Conservation (phyloP, 2,113 vertebrate genomes). For the Alethe castanea region DNA sequence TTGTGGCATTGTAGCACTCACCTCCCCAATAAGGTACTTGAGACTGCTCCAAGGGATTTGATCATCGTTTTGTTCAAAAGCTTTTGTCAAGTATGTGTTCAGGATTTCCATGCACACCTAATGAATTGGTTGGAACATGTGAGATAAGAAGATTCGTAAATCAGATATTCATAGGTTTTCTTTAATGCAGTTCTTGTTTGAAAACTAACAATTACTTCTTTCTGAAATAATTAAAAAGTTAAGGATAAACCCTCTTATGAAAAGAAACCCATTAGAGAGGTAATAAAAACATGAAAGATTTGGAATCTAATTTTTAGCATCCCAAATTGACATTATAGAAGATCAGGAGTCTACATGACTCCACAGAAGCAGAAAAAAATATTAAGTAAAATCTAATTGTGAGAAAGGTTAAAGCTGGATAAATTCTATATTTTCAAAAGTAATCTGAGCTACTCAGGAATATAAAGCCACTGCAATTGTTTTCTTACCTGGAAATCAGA, state of each 20-base stretch:
- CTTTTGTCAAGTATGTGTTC: slow-evolving; percentile 89
- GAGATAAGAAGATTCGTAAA: neutral
- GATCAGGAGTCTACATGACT: neutral
- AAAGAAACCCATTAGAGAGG: neutral
- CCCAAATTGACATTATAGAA: neutral
- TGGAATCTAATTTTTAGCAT: neutral
- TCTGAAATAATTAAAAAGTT: neutral
- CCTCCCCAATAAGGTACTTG: slow-evolving; percentile 96
- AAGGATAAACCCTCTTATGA: neutral
- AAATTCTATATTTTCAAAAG: neutral
- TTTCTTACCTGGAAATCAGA: slow-evolving; percentile 90
- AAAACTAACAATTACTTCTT: neutral
- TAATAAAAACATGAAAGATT: neutral
- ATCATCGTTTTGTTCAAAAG: slow-evolving; percentile 80
- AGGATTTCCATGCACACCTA: slow-evolving; percentile 97
- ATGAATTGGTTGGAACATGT: neutral
- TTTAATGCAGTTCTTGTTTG: neutral
- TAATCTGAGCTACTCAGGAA: neutral
- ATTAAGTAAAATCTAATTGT: neutral
- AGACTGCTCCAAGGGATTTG: slow-evolving; percentile 92
- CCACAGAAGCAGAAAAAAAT: neutral
- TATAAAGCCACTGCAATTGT: neutral
- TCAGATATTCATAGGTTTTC: neutral
- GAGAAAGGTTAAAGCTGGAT: neutral
- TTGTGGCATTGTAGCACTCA: slow-evolving; percentile 34